These are phyloP conservation scores for Ctena decussata DNA, from an alignment of 2,888 invertebrate species.

Conservation along the genomic window DNA sequence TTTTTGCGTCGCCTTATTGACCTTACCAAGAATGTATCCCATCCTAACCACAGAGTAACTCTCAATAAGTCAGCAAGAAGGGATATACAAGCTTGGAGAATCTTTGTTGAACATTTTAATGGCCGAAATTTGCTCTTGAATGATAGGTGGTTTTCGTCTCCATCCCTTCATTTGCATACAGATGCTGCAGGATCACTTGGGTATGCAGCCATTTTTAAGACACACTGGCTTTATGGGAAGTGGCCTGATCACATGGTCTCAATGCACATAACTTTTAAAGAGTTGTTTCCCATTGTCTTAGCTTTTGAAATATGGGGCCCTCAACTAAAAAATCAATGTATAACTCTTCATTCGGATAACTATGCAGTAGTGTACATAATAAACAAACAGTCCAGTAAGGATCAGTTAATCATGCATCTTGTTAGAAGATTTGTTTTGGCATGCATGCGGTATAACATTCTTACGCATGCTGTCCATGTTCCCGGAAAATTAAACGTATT, in stretches of 20 bases:
- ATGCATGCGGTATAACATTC: not conserved
- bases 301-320: not conserved
- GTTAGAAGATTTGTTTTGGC: not conserved
- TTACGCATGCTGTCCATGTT: not conserved
- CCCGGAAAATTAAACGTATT: not conserved
- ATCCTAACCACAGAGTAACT: conserved; percentile 29
- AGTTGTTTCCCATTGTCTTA: too few relatives aligned
- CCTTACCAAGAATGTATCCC: conserved; percentile 4
- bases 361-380: not conserved
- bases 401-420: not conserved
- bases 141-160: conserved; percentile 17
- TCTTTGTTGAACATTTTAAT: too few relatives aligned
- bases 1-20: conserved; percentile 34
- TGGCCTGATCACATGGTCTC: not conserved
- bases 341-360: not conserved
- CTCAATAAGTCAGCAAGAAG: conserved; percentile 14
- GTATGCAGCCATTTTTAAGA: not conserved
- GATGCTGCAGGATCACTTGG: conserved; percentile 31
- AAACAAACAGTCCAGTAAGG: not conserved
- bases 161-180: conserved; percentile 24
- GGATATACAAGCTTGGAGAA: too few relatives aligned
- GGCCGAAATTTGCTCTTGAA: too few relatives aligned
- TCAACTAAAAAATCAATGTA: not conserved
- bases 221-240: not conserved
- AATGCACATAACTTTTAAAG: too few relatives aligned